phyloP scores from a whole-genome alignment of 2,888 invertebrate genomes.

The Aleiodes leptofemur region DNA sequence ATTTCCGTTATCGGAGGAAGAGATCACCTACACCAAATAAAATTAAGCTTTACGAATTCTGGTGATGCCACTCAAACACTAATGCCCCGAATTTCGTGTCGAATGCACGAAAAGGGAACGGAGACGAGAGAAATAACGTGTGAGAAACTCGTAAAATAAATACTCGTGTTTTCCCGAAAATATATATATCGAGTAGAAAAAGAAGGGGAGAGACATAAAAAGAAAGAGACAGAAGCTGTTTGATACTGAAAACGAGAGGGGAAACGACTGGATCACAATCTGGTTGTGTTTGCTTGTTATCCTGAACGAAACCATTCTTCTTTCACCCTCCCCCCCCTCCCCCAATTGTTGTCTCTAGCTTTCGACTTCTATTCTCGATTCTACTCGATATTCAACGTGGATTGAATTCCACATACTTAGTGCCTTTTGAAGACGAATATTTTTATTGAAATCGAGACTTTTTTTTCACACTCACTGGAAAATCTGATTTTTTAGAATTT shows the following conservation, averaged over 20 bases:
- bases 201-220: constrained; percentile 1
- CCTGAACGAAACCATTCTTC: constrained; percentile 46
- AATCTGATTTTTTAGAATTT: no score
- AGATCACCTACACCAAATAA: constrained; percentile 37
- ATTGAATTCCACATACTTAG: constrained; percentile 35
- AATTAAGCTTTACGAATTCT: constrained; percentile 59
- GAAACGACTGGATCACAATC: constrained; percentile 49
- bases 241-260: neutral
- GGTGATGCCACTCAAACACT: no score
- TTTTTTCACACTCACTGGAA: no score
- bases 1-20: neutral
- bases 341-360: neutral
- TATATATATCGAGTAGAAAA: neutral
- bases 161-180: constrained; percentile 32
- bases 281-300: constrained; percentile 50
- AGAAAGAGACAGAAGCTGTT: constrained; percentile 7
- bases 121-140: constrained; percentile 43
- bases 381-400: constrained; percentile 14
- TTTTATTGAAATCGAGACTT: no score
- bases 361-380: constrained; percentile 13
- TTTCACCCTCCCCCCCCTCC: neutral
- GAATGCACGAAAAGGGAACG: no score
- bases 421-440: no score
- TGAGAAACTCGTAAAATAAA: constrained; percentile 38
- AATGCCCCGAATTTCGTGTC: no score